Base-by-base conservation (phyloP, 2,113 vertebrate species). In the Polypterus senegalus region DNA sequence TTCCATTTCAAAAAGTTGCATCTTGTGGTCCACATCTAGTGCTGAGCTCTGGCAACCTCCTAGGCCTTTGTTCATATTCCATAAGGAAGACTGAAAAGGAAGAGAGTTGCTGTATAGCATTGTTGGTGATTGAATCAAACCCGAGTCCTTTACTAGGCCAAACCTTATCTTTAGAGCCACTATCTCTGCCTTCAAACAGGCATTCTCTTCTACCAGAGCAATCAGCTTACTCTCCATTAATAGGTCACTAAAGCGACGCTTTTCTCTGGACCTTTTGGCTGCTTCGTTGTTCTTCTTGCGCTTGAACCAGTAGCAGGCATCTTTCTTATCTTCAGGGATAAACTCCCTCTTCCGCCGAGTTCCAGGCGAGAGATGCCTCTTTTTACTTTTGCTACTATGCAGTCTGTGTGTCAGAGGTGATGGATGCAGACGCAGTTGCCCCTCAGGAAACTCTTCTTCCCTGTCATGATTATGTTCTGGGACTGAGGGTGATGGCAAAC, bases 271-370 rank as follows among this genome's bases (percentile, higher is more conserved):
- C 4, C 80, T 71, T 58, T 73, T 82, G 58, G 84, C 82, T 0
- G 82, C 81, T 63, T 81, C 74, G 59, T 86, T 87, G 78, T 88
- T 88, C 66, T 83, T 86, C 43, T 57, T 67, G 0, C 85, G 66
- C 66, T 83, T 86, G 5, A 76, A 74, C 86, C 85, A 86, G 69
- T 88, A 87, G 5, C 4, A 48, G 8, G 73, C 66, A 45, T 87
- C 85, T 48, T 89, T 82, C 67, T 69, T 69, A 43, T 81, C 69
- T 3, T 61, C 46, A 2, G 78, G 69, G 9, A 52, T 74, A 75
- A 90, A 81, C 66, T 84, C 69, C 7, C 66, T 47, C 64, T 80
- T 83, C 62, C 80, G 73, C 4, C 81, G 73, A 4, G 53, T 48
- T 5, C 48, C 57, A 7, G 70, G 63, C 5, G 7, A 3, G 43